Evolutionary conservation across 23 tunicate genomes (phyloP), one percentile per base, ranked within the genome.

Genomic region (Pegea sp.): DNA sequence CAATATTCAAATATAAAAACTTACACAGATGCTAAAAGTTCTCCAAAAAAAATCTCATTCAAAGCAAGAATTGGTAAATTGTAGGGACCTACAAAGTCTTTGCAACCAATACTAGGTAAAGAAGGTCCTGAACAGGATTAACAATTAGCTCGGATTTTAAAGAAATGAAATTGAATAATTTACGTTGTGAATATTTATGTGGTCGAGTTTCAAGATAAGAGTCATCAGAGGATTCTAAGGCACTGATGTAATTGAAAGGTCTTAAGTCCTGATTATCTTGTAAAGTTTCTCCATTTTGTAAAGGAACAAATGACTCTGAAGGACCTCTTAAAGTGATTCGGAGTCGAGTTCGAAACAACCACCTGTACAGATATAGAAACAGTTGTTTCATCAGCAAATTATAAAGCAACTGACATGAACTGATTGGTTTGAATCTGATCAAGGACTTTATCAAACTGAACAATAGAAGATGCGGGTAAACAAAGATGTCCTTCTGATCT

Each of bases 401-500:
- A 24, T 6, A 54, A 42, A 43, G n/a, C 24, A 22, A 30, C 50
- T 24, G 58, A 78, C 92, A 57, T 67, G 63, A 84, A 84, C 26
- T 62, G 59, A 8, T 77, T 60, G 23, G 63, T 34, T 16, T 56
- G 61, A n/a, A 84, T 28, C 59, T 67, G 73, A 53, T 84, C 74
- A 54, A 84, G 31, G 11, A 77, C 95, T 46, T 84, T 56, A 23
- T 67, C 72, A n/a, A 84, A 52, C 29, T 67, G 64, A 8, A 26
- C 3, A 2, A 65, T 67, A 48, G 68, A 84, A 32, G 68, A 68
- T 0, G 76, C 52, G 11, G 95, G 95, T 23, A 84, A 59, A 53
- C 95, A 84, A 2, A 84, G 60, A 54, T 84, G 95, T 16, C 95
- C 95, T 74, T 84, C 95, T 20, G 95, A 84, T 44, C 95, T 78